These are phyloP conservation scores for Fregetta grallaria DNA, from an alignment of 2,113 vertebrate genomes.

Conservation along the genomic window DNA sequence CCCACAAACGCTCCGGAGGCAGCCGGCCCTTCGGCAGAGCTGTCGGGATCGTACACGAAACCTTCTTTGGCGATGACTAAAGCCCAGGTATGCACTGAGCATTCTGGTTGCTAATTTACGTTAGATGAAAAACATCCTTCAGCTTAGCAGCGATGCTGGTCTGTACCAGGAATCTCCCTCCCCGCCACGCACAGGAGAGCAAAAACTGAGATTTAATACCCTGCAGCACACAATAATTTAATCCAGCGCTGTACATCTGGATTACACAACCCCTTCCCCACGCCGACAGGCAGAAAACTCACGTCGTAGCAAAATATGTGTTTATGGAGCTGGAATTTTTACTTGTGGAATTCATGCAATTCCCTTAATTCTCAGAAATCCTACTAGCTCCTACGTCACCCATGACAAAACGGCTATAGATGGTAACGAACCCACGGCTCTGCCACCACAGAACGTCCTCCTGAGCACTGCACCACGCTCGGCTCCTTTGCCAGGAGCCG, in stretches of 20 bases:
- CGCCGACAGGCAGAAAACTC: not conserved
- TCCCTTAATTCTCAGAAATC: not conserved
- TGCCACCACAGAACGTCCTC: not conserved
- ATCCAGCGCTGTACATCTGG: not conserved
- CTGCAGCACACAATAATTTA: not conserved
- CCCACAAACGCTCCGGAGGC: not conserved
- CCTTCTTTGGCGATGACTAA: not conserved
- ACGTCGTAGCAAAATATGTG: fast-evolving
- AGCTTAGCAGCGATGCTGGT: not conserved
- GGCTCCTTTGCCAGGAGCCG: not conserved
- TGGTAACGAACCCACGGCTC: fast-evolving
- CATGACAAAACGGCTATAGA: not conserved
- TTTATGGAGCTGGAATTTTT: not conserved
- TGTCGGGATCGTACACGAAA: not conserved
- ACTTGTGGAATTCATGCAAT: not conserved
- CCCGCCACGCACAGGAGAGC: not conserved
- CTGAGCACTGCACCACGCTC: fast-evolving
- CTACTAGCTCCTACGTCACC: fast-evolving
- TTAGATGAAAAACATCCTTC: not conserved
- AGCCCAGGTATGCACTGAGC: not conserved
- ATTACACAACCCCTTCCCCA: not conserved
- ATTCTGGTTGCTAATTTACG: not conserved
- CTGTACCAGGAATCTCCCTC: not conserved
- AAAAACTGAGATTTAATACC: not conserved
- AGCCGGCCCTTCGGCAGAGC: not conserved